Evolutionary conservation across 1,140 invertebrate genomes (phyloP), one percentile per base, ranked within the genome.

Genomic region (Drosophila obscura): DNA sequence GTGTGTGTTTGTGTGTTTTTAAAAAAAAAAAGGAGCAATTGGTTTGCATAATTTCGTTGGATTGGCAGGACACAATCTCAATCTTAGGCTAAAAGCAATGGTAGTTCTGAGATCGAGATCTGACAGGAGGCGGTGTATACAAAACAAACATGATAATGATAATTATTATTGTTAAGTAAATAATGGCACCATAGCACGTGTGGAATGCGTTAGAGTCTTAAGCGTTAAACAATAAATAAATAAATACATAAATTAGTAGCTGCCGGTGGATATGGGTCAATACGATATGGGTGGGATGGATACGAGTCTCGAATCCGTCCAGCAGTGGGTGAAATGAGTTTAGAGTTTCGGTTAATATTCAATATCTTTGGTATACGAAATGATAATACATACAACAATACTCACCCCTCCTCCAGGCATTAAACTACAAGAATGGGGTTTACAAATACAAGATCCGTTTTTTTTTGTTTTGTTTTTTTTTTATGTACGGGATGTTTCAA

Each of bases 201-300:
- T 87, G 83, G 82, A 87, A 87, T 87, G 82, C 77, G 52, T 61
- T 82, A 60, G 60, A 73, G 55, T 69, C 69, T 75, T 85, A 75
- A 81, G 52, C 51, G 48, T 68, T 56, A 78, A 51, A 41, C 22
- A 49, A 48, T 61, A 35, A 78, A 82, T 78, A 81, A 82, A 65
- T 84, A 60, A 77, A 71, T 73, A 60, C 75, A 77, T 77, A 63
- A 73, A 80, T 75, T 69, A 81, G 67, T 59, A 61, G 57, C 39
- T 48, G 66, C 50, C 16, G 43, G 48, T 67, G 49, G 44, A 31
- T 16, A 63, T 60, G 66, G 66, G 22, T 24, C n/a, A n/a, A 19
- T 19, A 19, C 15, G 44, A 28, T 4, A 4, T 28, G 26, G 26
- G 26, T 1, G 5, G 26, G 0, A 28, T 19, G 26, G 4, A 28